Conservation (phyloP, 2,888 invertebrate genomes). For the Colletes collaris region DNA sequence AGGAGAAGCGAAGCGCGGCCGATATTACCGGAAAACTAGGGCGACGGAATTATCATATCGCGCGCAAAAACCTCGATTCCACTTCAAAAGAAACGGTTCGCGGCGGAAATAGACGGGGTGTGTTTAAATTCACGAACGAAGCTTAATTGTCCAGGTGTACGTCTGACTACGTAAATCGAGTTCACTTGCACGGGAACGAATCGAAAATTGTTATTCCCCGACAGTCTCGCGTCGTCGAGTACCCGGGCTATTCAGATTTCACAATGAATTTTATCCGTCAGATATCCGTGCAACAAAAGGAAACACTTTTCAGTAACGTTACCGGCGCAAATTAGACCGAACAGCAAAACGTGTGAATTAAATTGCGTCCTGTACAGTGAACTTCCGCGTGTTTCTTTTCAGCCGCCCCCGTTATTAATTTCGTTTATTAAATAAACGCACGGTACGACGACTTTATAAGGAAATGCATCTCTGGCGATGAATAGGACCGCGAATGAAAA, state of each 20-base stretch:
- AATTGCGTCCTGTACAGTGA: constrained; percentile 5
- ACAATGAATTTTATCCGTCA: neutral
- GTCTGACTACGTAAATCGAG: neutral
- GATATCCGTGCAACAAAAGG: neutral
- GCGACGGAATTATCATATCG: constrained; percentile 44
- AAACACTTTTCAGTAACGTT: neutral
- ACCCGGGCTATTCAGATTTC: neutral
- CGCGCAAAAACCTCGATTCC: constrained; percentile 12
- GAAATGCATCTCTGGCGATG: constrained; percentile 9
- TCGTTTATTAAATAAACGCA: constrained; percentile 27
- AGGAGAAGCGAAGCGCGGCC: constrained; percentile 21
- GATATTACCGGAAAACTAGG: constrained; percentile 31
- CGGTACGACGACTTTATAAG: neutral
- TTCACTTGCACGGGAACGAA: constrained; percentile 5
- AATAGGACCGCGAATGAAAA: constrained; percentile 28
- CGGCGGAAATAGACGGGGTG: constrained; percentile 7
- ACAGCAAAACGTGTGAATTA: neutral
- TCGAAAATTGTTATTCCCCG: constrained; percentile 18
- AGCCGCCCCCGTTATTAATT: constrained; percentile 19
- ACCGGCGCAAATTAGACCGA: neutral
- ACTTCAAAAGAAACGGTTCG: neutral
- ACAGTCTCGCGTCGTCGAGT: neutral
- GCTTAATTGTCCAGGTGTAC: constrained; percentile 29
- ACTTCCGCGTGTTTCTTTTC: constrained; percentile 5
- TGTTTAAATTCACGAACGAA: constrained; percentile 18